Conservation (phyloP, 2,797 vertebrate genomes). For the Sebastolobus altivelis region DNA sequence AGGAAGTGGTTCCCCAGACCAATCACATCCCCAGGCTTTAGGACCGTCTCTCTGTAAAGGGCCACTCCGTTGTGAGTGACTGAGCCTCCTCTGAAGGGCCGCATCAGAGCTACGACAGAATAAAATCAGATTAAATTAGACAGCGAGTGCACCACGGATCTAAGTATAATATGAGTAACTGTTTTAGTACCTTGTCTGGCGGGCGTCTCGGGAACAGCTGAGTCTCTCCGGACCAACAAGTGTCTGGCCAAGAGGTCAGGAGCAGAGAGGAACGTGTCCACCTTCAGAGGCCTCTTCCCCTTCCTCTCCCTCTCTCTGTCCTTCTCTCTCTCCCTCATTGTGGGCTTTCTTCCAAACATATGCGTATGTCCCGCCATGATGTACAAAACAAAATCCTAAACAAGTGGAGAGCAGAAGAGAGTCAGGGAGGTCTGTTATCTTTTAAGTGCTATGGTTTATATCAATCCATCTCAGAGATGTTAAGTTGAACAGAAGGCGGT, state of each 20-base stretch:
- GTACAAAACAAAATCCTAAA: slow-evolving; percentile 94
- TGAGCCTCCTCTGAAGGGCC: slow-evolving; percentile 90
- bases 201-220: slow-evolving; percentile 79
- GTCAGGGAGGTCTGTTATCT: slow-evolving; percentile 82
- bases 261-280: slow-evolving; percentile 93
- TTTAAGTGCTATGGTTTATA: slow-evolving; percentile 60
- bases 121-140: not conserved
- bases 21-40: slow-evolving; percentile 92
- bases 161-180: slow-evolving; percentile 5
- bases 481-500: slow-evolving; percentile 67
- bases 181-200: slow-evolving; percentile 80
- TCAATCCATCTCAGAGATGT: slow-evolving; percentile 74
- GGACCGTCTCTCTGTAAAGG: slow-evolving; percentile 88
- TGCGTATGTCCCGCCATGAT: slow-evolving; percentile 93
- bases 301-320: slow-evolving; percentile 88
- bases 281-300: slow-evolving; percentile 88
- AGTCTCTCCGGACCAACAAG: slow-evolving; percentile 87
- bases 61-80: slow-evolving; percentile 92
- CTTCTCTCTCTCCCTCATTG: slow-evolving; percentile 88
- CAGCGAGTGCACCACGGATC: not conserved
- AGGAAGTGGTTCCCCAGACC: slow-evolving; percentile 92
- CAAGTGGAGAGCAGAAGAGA: slow-evolving; percentile 53
- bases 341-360: slow-evolving; percentile 90
- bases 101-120: slow-evolving; percentile 82
- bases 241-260: slow-evolving; percentile 92